phyloP scores from a whole-genome alignment of 64 coral and sea anemone species.

The Pocillopora verrucosa region DNA sequence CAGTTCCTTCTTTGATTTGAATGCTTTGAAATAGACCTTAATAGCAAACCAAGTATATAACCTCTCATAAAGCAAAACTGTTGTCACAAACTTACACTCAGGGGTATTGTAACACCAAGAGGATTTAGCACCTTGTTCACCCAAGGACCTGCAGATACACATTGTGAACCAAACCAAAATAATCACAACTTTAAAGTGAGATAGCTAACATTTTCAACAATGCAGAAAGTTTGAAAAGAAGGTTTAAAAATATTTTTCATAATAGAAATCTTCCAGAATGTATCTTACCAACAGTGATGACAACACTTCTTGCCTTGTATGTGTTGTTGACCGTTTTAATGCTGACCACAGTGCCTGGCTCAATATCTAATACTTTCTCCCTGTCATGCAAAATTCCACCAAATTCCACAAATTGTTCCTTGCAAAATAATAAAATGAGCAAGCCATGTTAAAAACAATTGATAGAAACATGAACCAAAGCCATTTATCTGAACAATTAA shows the following conservation, averaged over 20 bases:
- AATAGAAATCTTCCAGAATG: not conserved
- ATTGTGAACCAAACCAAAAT: not conserved
- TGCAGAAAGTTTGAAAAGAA: not conserved
- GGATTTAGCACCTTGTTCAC: constrained; percentile 47
- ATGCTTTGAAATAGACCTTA: too few relatives aligned
- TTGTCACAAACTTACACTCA: constrained; percentile 13
- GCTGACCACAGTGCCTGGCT: constrained; percentile 33
- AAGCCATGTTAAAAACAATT: not conserved
- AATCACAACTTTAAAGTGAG: not conserved
- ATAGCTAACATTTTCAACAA: not conserved
- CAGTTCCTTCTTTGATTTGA: too few relatives aligned
- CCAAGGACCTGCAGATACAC: constrained; percentile 49
- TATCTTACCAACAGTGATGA: constrained; percentile 58
- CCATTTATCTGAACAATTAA: not conserved
- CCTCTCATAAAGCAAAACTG: too few relatives aligned
- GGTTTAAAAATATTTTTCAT: not conserved
- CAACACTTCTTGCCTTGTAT: constrained; percentile 52
- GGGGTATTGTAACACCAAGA: constrained; percentile 45
- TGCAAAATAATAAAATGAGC: not conserved
- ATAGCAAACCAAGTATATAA: too few relatives aligned
- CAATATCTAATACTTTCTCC: constrained; percentile 55
- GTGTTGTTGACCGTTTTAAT: constrained; percentile 35
- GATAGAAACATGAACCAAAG: not conserved
- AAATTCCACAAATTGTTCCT: constrained; percentile 65
- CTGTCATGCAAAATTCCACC: constrained; percentile 52